Evolutionary conservation across 53 echinoderm and acorn worm species (phyloP).

Genomic region (Crossaster papposus): DNA sequence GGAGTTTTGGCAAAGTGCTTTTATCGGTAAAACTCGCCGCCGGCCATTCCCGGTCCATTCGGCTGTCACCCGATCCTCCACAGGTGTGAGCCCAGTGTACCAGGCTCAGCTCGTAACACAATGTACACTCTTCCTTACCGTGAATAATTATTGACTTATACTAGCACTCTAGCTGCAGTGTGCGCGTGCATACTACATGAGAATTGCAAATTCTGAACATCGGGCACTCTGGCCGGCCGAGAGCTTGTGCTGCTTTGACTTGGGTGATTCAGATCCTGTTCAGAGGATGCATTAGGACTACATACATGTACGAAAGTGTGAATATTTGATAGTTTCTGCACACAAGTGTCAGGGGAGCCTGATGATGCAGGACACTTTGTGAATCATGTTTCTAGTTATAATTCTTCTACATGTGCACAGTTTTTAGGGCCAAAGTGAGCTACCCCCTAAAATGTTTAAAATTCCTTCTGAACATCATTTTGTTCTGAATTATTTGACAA

Average conservation of each 20-base stretch:
- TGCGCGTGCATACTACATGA: not conserved
- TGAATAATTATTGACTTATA: constrained; percentile 55
- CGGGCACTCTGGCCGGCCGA: not conserved
- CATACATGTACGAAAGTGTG: not conserved
- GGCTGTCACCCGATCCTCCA: constrained; percentile 42
- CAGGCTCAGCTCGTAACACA: constrained; percentile 31
- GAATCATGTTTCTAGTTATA: too few relatives aligned
- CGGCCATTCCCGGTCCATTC: not conserved
- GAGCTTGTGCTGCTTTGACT: not conserved
- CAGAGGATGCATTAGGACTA: not conserved
- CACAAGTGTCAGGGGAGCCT: not conserved
- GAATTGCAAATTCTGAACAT: constrained; percentile 37
- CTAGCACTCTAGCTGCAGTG: not conserved
- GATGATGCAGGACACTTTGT: not conserved
- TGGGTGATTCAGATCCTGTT: constrained; percentile 11
- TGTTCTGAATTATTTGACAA: not conserved
- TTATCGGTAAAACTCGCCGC: constrained; percentile 41
- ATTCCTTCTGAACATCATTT: not conserved
- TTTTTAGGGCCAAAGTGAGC: too few relatives aligned
- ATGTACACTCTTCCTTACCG: constrained; percentile 49
- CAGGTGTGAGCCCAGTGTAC: constrained; percentile 33
- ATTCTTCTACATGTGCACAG: too few relatives aligned
- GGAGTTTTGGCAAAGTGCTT: constrained; percentile 43
- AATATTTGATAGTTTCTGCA: constrained; percentile 27
- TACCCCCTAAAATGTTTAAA: not conserved